These are phyloP conservation scores for Schizothorax lantsangensis DNA, from an alignment of 2,797 vertebrate species.

Conservation along the genomic window DNA sequence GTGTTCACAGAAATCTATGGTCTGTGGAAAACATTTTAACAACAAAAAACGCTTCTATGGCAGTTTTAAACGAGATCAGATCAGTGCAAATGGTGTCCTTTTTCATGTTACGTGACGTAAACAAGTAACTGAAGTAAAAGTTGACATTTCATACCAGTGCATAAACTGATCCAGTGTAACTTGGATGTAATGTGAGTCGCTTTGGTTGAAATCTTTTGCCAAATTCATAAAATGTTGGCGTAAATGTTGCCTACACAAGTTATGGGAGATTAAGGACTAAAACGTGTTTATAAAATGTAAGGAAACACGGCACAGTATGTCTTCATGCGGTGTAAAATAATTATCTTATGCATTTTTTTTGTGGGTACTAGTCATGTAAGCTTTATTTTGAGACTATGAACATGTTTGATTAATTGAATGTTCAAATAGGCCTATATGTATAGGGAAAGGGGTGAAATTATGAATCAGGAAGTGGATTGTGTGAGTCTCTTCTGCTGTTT, in stretches of 20 bases:
- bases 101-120: too few relatives aligned
- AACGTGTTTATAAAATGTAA: not conserved
- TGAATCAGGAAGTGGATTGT: not conserved
- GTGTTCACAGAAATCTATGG: not conserved
- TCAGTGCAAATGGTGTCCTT: too few relatives aligned
- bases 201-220: not conserved
- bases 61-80: too few relatives aligned
- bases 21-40: not conserved
- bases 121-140: too few relatives aligned
- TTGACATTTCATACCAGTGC: not conserved
- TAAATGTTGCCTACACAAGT: not conserved
- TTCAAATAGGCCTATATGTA: not conserved
- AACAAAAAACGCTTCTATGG: too few relatives aligned
- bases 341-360: not conserved
- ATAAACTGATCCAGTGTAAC: not conserved
- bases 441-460: not conserved
- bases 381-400: not conserved
- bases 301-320: not conserved
- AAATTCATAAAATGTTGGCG: not conserved
- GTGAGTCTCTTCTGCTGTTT: not conserved
- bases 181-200: not conserved
- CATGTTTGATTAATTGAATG: too few relatives aligned
- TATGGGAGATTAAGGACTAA: not conserved
- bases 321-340: not conserved
- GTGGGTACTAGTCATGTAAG: not conserved